phyloP scores from a whole-genome alignment of 2,888 invertebrate species.

The Gari tellinella region DNA sequence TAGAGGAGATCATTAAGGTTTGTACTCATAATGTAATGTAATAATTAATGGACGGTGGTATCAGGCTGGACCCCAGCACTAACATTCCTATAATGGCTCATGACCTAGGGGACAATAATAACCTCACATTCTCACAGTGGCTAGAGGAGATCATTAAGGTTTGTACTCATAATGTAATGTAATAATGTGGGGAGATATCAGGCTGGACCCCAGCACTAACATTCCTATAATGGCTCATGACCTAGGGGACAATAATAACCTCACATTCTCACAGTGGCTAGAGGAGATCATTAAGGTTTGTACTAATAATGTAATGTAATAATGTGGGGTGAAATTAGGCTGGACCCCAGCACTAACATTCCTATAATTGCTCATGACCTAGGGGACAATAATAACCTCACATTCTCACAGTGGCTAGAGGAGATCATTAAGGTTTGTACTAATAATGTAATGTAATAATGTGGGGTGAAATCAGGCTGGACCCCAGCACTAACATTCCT shows the following conservation, averaged over 20 bases:
- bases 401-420: conserved; percentile 89
- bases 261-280: conserved; percentile 91
- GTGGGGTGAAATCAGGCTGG: no score
- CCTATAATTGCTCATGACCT: conserved; percentile 90
- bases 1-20: conserved; percentile 86
- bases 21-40: background rate
- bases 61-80: no score
- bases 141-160: conserved; percentile 86
- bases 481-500: conserved; percentile 85
- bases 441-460: no score
- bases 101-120: conserved; percentile 90
- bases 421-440: conserved; percentile 85
- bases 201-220: conserved; percentile 61
- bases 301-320: conserved; percentile 38
- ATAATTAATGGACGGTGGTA: no score
- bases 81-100: conserved; percentile 88
- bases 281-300: conserved; percentile 85
- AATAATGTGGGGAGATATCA: no score
- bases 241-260: conserved; percentile 90
- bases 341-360: conserved; percentile 73
- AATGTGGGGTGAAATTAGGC: conserved; percentile 90
- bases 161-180: conserved; percentile 67
- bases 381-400: conserved; percentile 89
- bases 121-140: conserved; percentile 91
- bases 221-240: conserved; percentile 88